These are phyloP conservation scores for Sebastes wilsoni DNA, from an alignment of 2,797 vertebrate species.

Conservation along the genomic window DNA sequence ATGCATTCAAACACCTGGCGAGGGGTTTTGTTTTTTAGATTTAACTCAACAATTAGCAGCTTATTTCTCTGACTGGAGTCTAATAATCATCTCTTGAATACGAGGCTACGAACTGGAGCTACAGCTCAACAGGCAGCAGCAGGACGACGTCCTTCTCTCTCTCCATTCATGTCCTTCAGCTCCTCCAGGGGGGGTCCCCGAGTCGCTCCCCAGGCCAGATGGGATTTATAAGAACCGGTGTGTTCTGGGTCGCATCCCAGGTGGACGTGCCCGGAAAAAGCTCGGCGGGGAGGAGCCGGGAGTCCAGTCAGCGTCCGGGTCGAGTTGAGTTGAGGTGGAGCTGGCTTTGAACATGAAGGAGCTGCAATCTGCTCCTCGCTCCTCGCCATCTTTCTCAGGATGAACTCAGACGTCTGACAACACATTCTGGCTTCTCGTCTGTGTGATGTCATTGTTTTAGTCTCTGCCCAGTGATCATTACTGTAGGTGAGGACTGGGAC, in stretches of 20 bases:
- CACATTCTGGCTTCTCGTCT: neutral
- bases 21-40: neutral
- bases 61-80: neutral
- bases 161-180: constrained; percentile 13
- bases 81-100: neutral
- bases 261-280: neutral
- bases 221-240: constrained; percentile 4
- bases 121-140: neutral
- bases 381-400: neutral
- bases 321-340: neutral
- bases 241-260: constrained; percentile 12
- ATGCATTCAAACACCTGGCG: neutral
- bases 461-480: neutral
- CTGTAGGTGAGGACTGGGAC: neutral
- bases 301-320: neutral
- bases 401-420: no score
- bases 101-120: neutral
- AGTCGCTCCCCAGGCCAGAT: constrained; percentile 3
- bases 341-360: neutral
- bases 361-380: constrained; percentile 8
- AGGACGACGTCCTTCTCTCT: constrained; percentile 7
- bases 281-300: neutral
- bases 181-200: neutral
- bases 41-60: neutral
- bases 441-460: neutral